Conservation (phyloP, 2,888 invertebrate species). For the Syritta pipiens region DNA sequence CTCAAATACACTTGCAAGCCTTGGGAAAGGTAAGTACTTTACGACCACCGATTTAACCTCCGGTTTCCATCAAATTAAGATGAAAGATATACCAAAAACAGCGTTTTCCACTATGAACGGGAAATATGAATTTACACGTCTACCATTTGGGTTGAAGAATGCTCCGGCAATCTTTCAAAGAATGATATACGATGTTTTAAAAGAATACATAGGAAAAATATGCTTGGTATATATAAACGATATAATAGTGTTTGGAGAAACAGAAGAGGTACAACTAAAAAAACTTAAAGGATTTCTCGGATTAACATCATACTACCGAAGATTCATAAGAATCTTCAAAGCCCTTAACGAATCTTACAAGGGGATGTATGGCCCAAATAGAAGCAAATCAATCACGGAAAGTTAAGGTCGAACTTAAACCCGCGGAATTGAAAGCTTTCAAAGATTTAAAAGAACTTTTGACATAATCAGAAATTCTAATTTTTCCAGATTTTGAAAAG, state of each 20-base stretch:
- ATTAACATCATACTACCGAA: conserved; percentile 35
- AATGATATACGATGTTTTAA: conserved; percentile 33
- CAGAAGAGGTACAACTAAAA: conserved; percentile 20
- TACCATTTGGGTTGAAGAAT: conserved; percentile 32
- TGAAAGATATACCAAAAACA: conserved; percentile 48
- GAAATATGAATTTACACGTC: conserved; percentile 48
- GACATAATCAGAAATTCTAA: conserved; percentile 11
- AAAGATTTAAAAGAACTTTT: not conserved
- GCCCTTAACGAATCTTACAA: conserved; percentile 33
- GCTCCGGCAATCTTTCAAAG: conserved; percentile 62
- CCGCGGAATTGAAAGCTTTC: conserved; percentile 6
- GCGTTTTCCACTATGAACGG: conserved; percentile 59
- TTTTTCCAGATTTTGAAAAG: conserved; percentile 16
- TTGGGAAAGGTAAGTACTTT: conserved; percentile 36
- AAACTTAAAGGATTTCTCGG: conserved; percentile 15
- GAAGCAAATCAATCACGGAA: conserved; percentile 34
- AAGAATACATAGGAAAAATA: conserved; percentile 27
- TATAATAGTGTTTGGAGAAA: conserved; percentile 26
- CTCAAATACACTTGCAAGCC: not conserved
- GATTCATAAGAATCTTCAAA: conserved; percentile 40
- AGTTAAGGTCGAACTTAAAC: conserved; percentile 55
- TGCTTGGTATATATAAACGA: conserved; percentile 44
- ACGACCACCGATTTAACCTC: conserved; percentile 40
- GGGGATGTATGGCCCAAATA: conserved; percentile 40
- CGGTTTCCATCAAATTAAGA: conserved; percentile 50